phyloP scores from a whole-genome alignment of 1,140 invertebrate species.

The Rhagoletis zephyria region DNA sequence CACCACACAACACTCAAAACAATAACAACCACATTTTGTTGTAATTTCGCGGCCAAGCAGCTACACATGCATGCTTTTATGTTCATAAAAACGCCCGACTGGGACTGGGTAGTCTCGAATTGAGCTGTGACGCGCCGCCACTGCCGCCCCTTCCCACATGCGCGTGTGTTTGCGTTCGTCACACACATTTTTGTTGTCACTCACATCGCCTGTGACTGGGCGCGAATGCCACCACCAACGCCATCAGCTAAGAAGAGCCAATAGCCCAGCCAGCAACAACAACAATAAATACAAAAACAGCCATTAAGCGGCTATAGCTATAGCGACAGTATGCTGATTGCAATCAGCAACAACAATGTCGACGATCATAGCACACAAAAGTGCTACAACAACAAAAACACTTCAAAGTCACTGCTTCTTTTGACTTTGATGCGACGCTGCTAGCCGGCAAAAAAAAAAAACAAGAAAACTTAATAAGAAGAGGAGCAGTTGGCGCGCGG shows the following conservation, averaged over 20 bases:
- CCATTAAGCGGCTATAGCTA: not conserved
- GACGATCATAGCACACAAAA: slow-evolving; percentile 21
- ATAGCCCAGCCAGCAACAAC: not conserved
- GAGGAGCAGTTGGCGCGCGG: not conserved
- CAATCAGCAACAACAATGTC: slow-evolving; percentile 13
- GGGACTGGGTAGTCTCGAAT: not conserved
- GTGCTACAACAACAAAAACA: not conserved
- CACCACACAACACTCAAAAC: not conserved
- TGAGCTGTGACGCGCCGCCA: not conserved
- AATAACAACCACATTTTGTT: not conserved
- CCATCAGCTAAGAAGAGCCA: not conserved
- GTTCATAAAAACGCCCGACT: not conserved
- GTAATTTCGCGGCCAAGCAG: slow-evolving; percentile 20
- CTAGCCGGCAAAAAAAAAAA: not conserved
- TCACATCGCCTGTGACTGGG: slow-evolving; percentile 11
- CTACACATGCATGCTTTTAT: not conserved
- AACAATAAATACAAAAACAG: not conserved
- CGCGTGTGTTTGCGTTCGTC: slow-evolving; percentile 38
- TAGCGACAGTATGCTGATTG: slow-evolving; percentile 20
- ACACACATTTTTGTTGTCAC: slow-evolving; percentile 18
- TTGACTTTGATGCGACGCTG: not conserved
- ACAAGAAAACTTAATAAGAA: not conserved
- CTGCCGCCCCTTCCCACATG: not conserved
- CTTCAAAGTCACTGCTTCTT: not conserved
- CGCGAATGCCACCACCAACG: not conserved